Base-by-base conservation (phyloP, 2,888 invertebrate species). In the Heliconius cydno region DNA sequence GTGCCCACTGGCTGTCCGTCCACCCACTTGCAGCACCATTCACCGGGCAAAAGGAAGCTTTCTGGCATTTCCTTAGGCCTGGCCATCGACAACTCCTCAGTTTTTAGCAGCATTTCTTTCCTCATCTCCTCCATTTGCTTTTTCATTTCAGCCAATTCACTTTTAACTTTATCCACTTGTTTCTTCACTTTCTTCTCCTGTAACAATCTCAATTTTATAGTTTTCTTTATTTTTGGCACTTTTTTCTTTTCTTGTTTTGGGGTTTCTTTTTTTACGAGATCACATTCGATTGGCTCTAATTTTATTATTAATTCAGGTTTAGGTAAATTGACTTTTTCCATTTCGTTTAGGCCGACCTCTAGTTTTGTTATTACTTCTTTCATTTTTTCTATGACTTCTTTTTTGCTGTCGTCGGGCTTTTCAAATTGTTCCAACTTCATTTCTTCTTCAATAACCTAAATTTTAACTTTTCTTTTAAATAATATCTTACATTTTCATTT, bases 11-110 rank as follows among this genome's bases (percentile, higher is more conserved):
- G 97, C 86, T 96, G 96, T 57, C 97, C 97, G 84, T 97, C 96
- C n/a, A 96, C 93, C 97, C 97, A 97, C 83, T 95, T 96, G 85
- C 95, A 96, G 82, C 96, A 96, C 96, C 96, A 96, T 87, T 96
- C 96, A 2, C 95, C 96, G n/a, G 93, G 91, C 85, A 90, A 77
- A 77, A 94, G 84, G 82, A 88, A 90, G 63, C 88, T 90, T 82
- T 91, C 92, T 7, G 91, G 89, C 87, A 92, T 85, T 83, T 87
- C 87, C 19, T 82, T 73, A 3, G 81, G 80, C 25, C 83, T 66
- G 79, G 82, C 25, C 80, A 78, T 77, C 4, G 82, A 75, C 77
- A 90, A 68, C 60, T 88, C 87, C 74, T 88, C 89, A 9, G 88
- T 87, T 84, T 90, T 90, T 81, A 86, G 76, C 82, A 90, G 65